A percentile compares a stretch with the other conserved stretches of the same genome.
Evolutionary conservation across 2,888 invertebrate genomes (phyloP).

Genomic region (Gymnosoma rotundatum): DNA sequence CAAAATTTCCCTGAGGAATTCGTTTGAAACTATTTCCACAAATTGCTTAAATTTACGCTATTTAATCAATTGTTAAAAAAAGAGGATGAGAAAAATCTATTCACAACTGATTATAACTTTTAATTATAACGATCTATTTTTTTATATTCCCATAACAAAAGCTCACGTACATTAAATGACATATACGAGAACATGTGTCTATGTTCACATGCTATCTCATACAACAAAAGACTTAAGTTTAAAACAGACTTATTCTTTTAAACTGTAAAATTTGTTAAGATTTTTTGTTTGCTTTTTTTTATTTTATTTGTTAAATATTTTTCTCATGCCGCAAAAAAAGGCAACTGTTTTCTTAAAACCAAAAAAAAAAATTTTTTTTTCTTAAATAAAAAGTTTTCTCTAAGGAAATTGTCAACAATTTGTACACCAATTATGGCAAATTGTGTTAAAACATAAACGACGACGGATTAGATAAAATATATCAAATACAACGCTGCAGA

Average conservation of each 20-base stretch:
- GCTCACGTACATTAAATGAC: background rate
- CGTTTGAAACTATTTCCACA: background rate
- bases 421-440: constrained; percentile 71
- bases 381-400: constrained; percentile 45
- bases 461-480: constrained; percentile 65
- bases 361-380: constrained; percentile 28
- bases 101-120: constrained; percentile 25
- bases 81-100: constrained; percentile 3
- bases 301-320: constrained; percentile 13
- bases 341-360: constrained; percentile 20
- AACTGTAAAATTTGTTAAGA: constrained; percentile 43
- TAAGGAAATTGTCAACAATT: constrained; percentile 70
- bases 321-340: constrained; percentile 39
- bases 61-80: background rate
- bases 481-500: constrained; percentile 9
- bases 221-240: constrained; percentile 48
- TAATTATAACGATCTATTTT: constrained; percentile 45
- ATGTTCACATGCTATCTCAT: background rate
- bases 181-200: background rate
- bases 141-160: constrained; percentile 33
- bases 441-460: constrained; percentile 70
- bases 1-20: background rate
- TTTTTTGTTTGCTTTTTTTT: constrained; percentile 14
- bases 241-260: constrained; percentile 31
- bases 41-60: background rate